phyloP scores from a whole-genome alignment of 2,888 invertebrate species.

The Xylota sylvarum region DNA sequence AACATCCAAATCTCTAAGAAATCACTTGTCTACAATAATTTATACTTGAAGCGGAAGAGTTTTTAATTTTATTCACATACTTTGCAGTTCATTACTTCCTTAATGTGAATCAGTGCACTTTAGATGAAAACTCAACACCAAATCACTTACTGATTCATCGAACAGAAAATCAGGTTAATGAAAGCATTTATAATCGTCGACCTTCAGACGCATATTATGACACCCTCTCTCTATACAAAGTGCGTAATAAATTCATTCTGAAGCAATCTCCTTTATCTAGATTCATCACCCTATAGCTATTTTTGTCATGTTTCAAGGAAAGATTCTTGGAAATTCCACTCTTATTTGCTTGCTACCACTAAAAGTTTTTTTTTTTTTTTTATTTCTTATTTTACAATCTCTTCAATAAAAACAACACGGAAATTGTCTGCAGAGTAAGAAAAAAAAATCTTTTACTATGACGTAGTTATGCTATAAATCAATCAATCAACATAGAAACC shows the following conservation, averaged over 20 bases:
- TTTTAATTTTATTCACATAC: background rate
- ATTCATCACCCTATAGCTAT: constrained; percentile 13
- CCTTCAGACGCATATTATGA: constrained; percentile 24
- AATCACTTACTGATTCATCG: constrained; percentile 43
- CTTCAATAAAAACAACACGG: constrained; percentile 48
- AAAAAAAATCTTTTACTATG: constrained; percentile 21
- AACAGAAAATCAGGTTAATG: constrained; percentile 48
- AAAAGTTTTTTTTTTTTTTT: background rate
- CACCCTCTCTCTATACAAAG: constrained; percentile 6
- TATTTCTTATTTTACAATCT: constrained; percentile 9
- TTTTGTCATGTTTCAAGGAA: constrained; percentile 47
- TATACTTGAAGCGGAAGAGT: background rate
- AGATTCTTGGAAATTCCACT: constrained; percentile 62
- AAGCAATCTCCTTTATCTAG: background rate
- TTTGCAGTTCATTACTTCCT: constrained; percentile 19
- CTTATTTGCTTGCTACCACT: background rate
- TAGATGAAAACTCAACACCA: constrained; percentile 5
- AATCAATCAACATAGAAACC: constrained; percentile 28
- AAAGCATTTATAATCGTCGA: constrained; percentile 32
- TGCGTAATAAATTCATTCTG: constrained; percentile 26
- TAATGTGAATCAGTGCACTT: constrained; percentile 49
- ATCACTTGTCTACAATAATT: background rate
- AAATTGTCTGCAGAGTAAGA: constrained; percentile 28
- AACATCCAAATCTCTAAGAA: background rate
- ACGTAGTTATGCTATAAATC: constrained; percentile 41